Conservation (phyloP, 2,797 vertebrate species). For the Enteromius afrohamiltoni region DNA sequence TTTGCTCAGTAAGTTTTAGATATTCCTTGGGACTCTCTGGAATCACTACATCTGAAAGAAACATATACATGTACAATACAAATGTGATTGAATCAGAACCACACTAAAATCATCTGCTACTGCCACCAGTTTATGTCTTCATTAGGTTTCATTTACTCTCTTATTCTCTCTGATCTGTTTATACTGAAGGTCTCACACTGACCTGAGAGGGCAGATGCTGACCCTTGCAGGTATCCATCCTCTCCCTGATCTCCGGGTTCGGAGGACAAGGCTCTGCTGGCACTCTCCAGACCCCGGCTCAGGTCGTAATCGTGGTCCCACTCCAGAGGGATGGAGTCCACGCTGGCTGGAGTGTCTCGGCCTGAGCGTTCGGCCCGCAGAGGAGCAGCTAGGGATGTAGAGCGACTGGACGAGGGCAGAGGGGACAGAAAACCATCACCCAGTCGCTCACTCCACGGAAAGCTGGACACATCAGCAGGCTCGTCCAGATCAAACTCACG, state of each 20-base stretch:
- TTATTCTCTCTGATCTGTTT: not conserved
- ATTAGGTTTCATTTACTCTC: not conserved
- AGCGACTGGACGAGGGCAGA: conserved; percentile 89
- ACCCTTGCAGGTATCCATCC: conserved; percentile 81
- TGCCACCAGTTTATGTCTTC: not conserved
- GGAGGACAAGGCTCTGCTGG: conserved; percentile 76
- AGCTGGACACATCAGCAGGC: conserved; percentile 83
- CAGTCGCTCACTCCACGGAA: conserved; percentile 85
- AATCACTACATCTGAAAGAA: conserved; percentile 94
- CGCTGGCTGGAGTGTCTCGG: conserved; percentile 92
- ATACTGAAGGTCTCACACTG: conserved; percentile 48
- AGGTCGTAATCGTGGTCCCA: conserved; percentile 98
- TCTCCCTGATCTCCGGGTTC: conserved; percentile 83
- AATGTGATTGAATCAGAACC: conserved; percentile 12
- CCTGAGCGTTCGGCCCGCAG: conserved; percentile 89
- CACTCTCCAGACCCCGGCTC: conserved; percentile 78
- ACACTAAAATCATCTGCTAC: conserved; percentile 9
- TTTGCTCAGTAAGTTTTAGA: conserved; percentile 95
- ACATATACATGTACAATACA: conserved; percentile 76
- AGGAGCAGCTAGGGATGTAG: conserved; percentile 87
- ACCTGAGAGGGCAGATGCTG: conserved; percentile 86
- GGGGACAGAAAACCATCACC: conserved; percentile 86
- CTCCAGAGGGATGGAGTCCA: conserved; percentile 97
- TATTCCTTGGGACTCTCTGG: conserved; percentile 95
- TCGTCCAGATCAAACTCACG: conserved; percentile 92